A percentile compares a stretch with the other conserved stretches of the same genome.
phyloP scores from a whole-genome alignment of 2,888 invertebrate species.

The Volucella zonaria region DNA sequence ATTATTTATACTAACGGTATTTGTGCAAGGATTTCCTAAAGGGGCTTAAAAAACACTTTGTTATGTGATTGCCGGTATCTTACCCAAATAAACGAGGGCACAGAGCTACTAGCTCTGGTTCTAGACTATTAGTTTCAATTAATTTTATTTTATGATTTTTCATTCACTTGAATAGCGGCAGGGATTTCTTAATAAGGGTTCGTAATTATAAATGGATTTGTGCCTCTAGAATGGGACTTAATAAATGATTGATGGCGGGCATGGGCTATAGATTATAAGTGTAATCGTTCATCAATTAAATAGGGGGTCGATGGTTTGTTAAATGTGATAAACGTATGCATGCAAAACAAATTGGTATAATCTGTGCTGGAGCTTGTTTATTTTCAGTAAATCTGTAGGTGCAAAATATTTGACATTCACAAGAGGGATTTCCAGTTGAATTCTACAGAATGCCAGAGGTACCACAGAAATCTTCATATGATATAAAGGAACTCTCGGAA shows the following conservation, averaged over 20 bases:
- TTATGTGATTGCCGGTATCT: not conserved
- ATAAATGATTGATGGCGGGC: constrained; percentile 27
- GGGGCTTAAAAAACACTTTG: constrained; percentile 42
- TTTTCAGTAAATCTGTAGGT: too few relatives aligned
- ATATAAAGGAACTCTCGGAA: too few relatives aligned
- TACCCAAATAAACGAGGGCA: not conserved
- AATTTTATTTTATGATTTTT: constrained; percentile 19
- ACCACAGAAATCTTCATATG: too few relatives aligned
- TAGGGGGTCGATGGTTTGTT: too few relatives aligned
- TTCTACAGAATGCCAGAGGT: too few relatives aligned
- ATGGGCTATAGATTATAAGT: not conserved
- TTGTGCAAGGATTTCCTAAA: constrained; percentile 21
- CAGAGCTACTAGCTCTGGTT: not conserved
- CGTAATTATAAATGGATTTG: constrained; percentile 16
- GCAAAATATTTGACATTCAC: too few relatives aligned
- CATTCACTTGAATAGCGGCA: constrained; percentile 17
- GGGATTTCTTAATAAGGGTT: constrained; percentile 3
- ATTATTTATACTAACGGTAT: constrained; percentile 23
- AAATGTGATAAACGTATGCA: too few relatives aligned
- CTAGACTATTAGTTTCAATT: constrained; percentile 18
- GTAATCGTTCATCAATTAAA: too few relatives aligned
- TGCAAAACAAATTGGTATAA: too few relatives aligned
- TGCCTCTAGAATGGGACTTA: constrained; percentile 21
- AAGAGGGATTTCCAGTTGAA: too few relatives aligned
- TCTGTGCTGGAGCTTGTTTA: too few relatives aligned